Base-by-base conservation (phyloP, 2,797 vertebrate species). In the Parauchenoglanis ngamensis region DNA sequence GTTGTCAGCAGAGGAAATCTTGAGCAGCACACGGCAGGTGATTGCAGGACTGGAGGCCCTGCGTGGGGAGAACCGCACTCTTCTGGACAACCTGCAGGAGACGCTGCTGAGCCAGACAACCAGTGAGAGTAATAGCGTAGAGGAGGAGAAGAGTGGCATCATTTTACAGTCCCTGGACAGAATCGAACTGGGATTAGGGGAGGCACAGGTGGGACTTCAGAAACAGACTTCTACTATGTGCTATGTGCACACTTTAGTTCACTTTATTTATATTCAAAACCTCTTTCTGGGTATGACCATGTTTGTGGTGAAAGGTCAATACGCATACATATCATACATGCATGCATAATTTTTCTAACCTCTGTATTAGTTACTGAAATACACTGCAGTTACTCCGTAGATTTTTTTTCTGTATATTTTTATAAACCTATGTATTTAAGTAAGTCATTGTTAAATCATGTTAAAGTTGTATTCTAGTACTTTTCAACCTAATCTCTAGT, bases 121-220 rank as follows among this genome's bases (percentile, higher is more conserved):
- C 19, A 5, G 28, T 0, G 93, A 94, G 17, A 91, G 86, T 61
- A 84, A 90, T 88, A 94, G 95, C 54, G 89, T 96, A 86, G 95
- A 95, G 92, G 94, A 94, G 86, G 95, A 96, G 92, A 96, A 96
- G 92, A 94, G 92, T 25, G 83, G 92, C 89, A 95, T 96, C 90
- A 88, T 96, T 89, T 91, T 83, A 52, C 89, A 95, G 57, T 95
- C 94, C 0, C 94, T 96, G 92, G 96, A 96, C 89, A 96, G 93
- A 90, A 96, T 96, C 7, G 95, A 96, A 90, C 93, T 96, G 88
- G 96, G 96, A 6, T 94, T 96, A 90, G 95, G 94, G 0, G 96
- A 96, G 90, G 96, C 96, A 23, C 95, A 96, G 94, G 95, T 95
- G 46, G 72, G 85, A 10, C n/a, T 12, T 65, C 6, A 77, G 25